Evolutionary conservation across 1,140 invertebrate species (phyloP), one percentile per base, ranked within the genome.

Genomic region (Formica exsecta): DNA sequence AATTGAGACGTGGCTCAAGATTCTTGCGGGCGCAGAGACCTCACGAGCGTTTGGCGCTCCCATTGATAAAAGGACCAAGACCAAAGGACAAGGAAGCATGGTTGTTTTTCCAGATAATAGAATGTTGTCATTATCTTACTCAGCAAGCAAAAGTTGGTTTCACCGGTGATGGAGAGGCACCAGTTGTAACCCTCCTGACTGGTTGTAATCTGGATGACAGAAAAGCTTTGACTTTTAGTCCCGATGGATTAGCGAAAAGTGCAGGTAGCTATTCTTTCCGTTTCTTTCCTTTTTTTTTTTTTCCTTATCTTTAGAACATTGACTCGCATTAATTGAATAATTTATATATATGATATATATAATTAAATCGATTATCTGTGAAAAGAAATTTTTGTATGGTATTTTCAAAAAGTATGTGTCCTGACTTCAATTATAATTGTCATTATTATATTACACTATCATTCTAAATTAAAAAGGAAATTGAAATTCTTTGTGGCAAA

Each of bases 1-100:
- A 99, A 94, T 97, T 99, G 25, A 96, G 97, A 80, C 97, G 97
- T 88, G 98, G 98, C 11, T 98, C 98, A 86, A 96, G 98, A 74
- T 98, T 97, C 92, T 94, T 98, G 85, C 95, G 97, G 86, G 97
- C 98, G 5, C 98, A 98, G 94, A 96, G 97, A 41, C 96, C 97
- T 25, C 97, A 98, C 44, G 98, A 99, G 93, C 96, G 96, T 25
- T 95, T 97, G 32, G 95, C 97, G 16, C 93, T 98, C 11, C 97
- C 97, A 0, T 96, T 97, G 7, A 96, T 98, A 64, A 98, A 98
- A 94, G 96, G 96, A 85, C 96, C 96, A 11, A 96, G 95, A 92
- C 95, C 96, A 71, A 97, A 96, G 90, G 97, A 97, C 87, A 96
- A 97, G 92, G 97, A 97, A 86, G 96, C 96, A 22, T 97, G 96